Conservation (phyloP, 2,888 invertebrate genomes). For the Eugnorisma glareosa region DNA sequence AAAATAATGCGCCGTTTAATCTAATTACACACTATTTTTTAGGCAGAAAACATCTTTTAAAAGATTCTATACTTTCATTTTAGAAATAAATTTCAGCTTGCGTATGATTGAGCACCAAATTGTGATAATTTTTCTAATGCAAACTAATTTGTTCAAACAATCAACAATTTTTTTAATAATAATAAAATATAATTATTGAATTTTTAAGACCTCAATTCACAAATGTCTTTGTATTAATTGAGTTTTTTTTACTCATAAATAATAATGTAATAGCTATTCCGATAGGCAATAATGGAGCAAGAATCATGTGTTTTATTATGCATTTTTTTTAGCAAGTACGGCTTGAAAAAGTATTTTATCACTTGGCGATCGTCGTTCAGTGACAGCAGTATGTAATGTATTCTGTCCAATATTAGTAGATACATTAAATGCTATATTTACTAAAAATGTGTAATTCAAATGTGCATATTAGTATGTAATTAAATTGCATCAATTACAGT, state of each 20-base stretch:
- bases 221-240: not conserved
- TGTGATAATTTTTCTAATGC: not conserved
- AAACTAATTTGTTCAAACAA: constrained; percentile 20
- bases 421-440: not conserved
- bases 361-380: not conserved
- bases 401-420: not conserved
- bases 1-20: constrained; percentile 60
- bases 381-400: not conserved
- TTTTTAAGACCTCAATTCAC: not conserved
- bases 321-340: not conserved
- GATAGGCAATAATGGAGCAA: not conserved
- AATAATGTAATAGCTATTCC: not conserved
- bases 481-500: constrained; percentile 27
- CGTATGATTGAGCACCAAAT: constrained; percentile 60
- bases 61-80: constrained; percentile 14
- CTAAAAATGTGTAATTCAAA: not conserved
- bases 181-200: not conserved
- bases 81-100: constrained; percentile 32
- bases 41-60: constrained; percentile 31
- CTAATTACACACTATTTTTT: constrained; percentile 51
- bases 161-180: not conserved
- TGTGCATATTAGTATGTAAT: constrained; percentile 38
- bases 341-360: not conserved
- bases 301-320: constrained; percentile 15
- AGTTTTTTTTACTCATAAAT: constrained; percentile 5